phyloP scores from a whole-genome alignment of 2,113 vertebrate genomes.

The Columbina picui region DNA sequence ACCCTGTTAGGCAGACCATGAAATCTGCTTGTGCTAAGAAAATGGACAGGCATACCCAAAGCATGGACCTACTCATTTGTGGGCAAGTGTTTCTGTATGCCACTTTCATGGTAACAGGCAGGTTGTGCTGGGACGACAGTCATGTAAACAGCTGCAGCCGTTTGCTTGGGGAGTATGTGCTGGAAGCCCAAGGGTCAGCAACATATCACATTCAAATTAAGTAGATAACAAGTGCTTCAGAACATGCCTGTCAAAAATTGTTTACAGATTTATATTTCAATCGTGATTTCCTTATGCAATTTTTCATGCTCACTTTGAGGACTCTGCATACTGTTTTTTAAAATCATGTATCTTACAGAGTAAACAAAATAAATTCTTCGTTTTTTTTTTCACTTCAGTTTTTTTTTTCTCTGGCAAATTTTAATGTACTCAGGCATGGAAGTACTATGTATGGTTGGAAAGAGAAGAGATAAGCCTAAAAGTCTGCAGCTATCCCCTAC shows the following conservation, averaged over 20 bases:
- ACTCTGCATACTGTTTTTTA: neutral
- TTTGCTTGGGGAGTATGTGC: neutral
- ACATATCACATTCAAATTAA: neutral
- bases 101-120: accelerated
- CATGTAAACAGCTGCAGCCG: accelerated
- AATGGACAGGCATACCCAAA: neutral
- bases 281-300: neutral
- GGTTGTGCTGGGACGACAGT: neutral
- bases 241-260: neutral
- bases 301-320: neutral
- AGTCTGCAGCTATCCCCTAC: neutral
- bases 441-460: neutral
- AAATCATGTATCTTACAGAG: neutral
- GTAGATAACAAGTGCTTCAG: neutral
- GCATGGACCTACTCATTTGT: neutral
- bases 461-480: neutral
- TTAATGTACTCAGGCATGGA: neutral
- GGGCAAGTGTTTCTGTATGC: neutral
- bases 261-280: neutral
- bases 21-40: neutral
- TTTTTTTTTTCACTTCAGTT: neutral
- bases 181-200: neutral
- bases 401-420: neutral
- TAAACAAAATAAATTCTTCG: accelerated
- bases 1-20: neutral